Evolutionary conservation across 1,140 invertebrate species (phyloP).

Genomic region (Cecropterus lyciades): DNA sequence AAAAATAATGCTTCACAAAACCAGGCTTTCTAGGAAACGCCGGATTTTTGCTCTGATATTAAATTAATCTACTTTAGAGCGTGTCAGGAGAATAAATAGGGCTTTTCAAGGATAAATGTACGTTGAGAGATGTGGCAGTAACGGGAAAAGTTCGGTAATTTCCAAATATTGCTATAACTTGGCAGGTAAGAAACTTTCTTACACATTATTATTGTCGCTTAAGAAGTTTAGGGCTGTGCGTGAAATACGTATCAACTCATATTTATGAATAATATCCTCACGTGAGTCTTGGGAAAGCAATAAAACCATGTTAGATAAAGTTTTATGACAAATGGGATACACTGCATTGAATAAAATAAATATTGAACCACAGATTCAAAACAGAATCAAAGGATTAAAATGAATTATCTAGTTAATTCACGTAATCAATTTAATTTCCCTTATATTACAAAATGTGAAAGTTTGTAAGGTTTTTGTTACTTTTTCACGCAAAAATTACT

Average conservation of each 20-base stretch:
- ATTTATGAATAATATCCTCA: neutral
- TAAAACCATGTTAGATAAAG: too few relatives aligned
- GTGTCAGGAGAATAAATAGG: slow-evolving; percentile 30
- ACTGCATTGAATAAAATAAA: too few relatives aligned
- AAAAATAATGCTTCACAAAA: neutral
- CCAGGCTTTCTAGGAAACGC: neutral
- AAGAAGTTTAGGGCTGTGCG: neutral
- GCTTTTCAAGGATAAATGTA: slow-evolving; percentile 24
- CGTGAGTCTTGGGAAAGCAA: too few relatives aligned
- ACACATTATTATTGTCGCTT: too few relatives aligned
- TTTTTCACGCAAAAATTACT: too few relatives aligned
- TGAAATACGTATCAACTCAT: neutral
- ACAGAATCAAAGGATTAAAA: too few relatives aligned
- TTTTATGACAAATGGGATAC: too few relatives aligned
- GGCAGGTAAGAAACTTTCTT: neutral
- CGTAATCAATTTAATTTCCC: too few relatives aligned
- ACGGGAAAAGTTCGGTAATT: neutral
- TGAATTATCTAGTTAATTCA: too few relatives aligned
- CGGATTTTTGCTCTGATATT: slow-evolving; percentile 21
- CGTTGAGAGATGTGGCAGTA: slow-evolving; percentile 1
- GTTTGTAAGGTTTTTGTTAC: too few relatives aligned
- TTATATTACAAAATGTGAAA: too few relatives aligned
- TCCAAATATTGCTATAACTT: neutral
- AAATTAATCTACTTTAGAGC: slow-evolving; percentile 30
- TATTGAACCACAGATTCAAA: too few relatives aligned